Percentiles rank a stretch among this genome's conserved stretches.
Evolutionary conservation across 2,113 vertebrate species (phyloP).

Genomic region (Tupaia chinensis): DNA sequence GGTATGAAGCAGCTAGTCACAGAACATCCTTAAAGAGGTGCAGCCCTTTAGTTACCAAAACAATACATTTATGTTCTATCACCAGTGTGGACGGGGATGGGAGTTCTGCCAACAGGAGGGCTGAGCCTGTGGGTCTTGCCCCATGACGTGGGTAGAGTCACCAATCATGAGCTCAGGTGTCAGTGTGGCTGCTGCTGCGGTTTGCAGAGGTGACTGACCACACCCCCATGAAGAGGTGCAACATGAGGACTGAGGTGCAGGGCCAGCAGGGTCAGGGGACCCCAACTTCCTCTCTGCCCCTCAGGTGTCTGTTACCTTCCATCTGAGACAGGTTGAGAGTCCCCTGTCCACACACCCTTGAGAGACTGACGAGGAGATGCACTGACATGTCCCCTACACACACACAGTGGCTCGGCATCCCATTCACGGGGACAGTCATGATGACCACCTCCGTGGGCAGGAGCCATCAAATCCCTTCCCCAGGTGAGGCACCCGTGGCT

Average conservation of each 20-base stretch:
- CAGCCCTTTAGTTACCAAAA: not conserved
- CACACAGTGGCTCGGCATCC: fast-evolving
- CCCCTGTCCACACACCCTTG: not conserved
- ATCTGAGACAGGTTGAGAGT: not conserved
- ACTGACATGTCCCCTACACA: not conserved
- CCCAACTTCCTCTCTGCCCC: not conserved
- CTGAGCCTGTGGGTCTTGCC: not conserved
- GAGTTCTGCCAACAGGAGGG: not conserved
- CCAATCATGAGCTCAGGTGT: not conserved
- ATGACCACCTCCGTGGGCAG: not conserved
- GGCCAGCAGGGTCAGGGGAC: not conserved
- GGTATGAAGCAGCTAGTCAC: not conserved
- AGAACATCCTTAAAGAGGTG: not conserved
- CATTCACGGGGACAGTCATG: not conserved
- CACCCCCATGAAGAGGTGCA: too few relatives aligned
- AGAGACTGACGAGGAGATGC: not conserved
- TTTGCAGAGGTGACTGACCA: too few relatives aligned
- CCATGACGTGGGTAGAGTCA: not conserved
- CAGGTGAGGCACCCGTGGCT: not conserved
- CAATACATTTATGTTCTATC: not conserved
- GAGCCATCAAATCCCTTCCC: not conserved
- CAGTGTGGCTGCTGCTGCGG: too few relatives aligned
- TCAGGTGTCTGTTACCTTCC: not conserved
- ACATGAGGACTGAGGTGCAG: too few relatives aligned
- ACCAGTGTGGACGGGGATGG: not conserved